A percentile compares a stretch with the other conserved stretches of the same genome.
phyloP scores from a whole-genome alignment of 2,888 invertebrate species.

The Sthenelais limicola region DNA sequence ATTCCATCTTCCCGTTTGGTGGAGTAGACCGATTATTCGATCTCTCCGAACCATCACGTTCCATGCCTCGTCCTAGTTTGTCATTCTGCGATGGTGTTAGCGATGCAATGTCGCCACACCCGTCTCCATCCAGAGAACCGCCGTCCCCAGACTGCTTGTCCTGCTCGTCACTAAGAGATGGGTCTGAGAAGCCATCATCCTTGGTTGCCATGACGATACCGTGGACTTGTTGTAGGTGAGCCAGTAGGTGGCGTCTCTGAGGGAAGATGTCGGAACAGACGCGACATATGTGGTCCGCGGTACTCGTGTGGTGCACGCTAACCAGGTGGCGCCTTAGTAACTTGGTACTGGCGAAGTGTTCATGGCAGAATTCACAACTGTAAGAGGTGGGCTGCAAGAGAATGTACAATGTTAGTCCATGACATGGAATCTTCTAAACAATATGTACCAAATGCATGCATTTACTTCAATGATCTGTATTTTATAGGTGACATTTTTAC shows the following conservation, averaged over 20 bases:
- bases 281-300: constrained; percentile 30
- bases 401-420: too few relatives aligned
- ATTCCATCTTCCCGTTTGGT: background rate
- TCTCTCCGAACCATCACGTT: background rate
- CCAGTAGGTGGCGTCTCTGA: constrained; percentile 11
- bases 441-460: too few relatives aligned
- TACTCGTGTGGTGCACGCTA: constrained; percentile 35
- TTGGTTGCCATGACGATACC: constrained; percentile 33
- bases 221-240: constrained; percentile 29
- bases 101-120: background rate
- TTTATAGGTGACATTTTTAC: too few relatives aligned
- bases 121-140: background rate
- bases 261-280: constrained; percentile 37
- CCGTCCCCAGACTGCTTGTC: background rate
- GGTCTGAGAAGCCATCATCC: background rate
- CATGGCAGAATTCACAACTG: constrained; percentile 43
- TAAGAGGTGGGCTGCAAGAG: constrained; percentile 37
- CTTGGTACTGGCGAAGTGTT: constrained; percentile 41
- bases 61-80: too few relatives aligned
- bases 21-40: background rate
- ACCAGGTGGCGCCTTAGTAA: constrained; percentile 42
- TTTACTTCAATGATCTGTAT: too few relatives aligned
- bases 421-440: too few relatives aligned
- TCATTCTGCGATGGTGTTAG: too few relatives aligned
- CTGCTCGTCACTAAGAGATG: background rate